A percentile compares a stretch with the other conserved stretches of the same genome.
phyloP scores from a whole-genome alignment of 2,113 vertebrate genomes.

The Chinchilla lanigera region DNA sequence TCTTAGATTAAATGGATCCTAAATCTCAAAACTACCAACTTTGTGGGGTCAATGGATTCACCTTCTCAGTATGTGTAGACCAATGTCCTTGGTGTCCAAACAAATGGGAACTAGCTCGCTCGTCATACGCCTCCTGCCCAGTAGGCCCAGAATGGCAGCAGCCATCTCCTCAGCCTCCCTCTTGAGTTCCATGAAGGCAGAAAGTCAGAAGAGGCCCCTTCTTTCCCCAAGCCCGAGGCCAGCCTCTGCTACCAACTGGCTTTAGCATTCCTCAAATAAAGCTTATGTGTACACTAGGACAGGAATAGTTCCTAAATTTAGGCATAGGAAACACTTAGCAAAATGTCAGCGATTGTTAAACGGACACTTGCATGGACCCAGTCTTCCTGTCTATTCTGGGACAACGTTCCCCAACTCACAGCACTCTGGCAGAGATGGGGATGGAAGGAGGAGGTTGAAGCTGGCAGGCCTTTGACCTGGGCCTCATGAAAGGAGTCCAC shows the following conservation, averaged over 20 bases:
- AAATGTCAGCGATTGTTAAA: conserved; percentile 2
- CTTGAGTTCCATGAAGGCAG: background rate
- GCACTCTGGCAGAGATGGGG: background rate
- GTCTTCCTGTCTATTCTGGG: background rate
- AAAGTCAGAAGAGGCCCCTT: conserved; percentile 8
- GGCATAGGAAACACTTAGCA: background rate
- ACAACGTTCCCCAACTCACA: background rate
- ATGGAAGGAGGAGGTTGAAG: background rate
- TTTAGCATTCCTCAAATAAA: background rate
- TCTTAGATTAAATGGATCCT: conserved; percentile 43
- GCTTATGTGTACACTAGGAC: background rate
- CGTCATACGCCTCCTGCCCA: background rate
- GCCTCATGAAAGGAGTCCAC: background rate
- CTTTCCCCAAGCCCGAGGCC: background rate
- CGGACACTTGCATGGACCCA: background rate
- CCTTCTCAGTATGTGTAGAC: conserved; percentile 1
- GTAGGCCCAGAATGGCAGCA: background rate
- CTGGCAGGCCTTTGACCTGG: background rate
- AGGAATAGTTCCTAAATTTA: conserved; percentile 41
- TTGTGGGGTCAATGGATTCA: background rate
- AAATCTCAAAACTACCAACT: conserved; percentile 33
- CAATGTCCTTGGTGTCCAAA: background rate
- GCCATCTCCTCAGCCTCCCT: background rate
- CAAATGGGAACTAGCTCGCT: background rate
- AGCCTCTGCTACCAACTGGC: background rate